phyloP scores from a whole-genome alignment of 2,113 vertebrate species.

The Opisthocomus hoazin region DNA sequence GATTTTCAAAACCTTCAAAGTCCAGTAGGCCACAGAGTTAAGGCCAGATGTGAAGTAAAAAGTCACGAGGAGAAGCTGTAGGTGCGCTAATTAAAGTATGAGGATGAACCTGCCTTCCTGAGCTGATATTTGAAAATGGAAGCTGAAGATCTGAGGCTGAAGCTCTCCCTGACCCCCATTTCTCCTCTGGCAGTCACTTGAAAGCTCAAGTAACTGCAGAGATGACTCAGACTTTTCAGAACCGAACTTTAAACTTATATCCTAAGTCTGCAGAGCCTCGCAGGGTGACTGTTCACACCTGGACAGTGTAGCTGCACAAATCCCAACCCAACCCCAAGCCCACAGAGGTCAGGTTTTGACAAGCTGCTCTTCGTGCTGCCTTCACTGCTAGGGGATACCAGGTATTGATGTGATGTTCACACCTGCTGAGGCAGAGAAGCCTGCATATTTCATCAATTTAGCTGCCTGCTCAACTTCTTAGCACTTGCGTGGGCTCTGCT shows the following conservation, averaged over 20 bases:
- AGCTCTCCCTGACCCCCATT: neutral
- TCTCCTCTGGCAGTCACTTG: neutral
- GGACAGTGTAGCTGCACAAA: neutral
- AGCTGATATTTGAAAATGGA: neutral
- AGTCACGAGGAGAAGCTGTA: neutral
- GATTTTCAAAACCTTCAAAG: neutral
- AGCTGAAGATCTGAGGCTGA: neutral
- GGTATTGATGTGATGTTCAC: neutral
- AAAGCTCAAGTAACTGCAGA: neutral
- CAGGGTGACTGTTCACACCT: neutral
- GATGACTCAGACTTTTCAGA: neutral
- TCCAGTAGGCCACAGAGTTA: neutral
- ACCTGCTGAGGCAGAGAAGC: neutral
- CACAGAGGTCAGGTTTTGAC: neutral
- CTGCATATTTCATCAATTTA: neutral
- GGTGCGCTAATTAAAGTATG: neutral
- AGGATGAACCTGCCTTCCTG: neutral
- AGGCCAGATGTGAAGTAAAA: neutral
- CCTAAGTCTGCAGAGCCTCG: neutral
- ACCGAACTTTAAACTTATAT: neutral
- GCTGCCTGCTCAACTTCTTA: neutral
- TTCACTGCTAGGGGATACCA: neutral
- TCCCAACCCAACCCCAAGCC: neutral
- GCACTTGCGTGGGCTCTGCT: neutral
- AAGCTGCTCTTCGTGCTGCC: neutral